These are phyloP conservation scores for Porites lutea DNA, from an alignment of 64 coral and sea anemone genomes.

Conservation along the genomic window DNA sequence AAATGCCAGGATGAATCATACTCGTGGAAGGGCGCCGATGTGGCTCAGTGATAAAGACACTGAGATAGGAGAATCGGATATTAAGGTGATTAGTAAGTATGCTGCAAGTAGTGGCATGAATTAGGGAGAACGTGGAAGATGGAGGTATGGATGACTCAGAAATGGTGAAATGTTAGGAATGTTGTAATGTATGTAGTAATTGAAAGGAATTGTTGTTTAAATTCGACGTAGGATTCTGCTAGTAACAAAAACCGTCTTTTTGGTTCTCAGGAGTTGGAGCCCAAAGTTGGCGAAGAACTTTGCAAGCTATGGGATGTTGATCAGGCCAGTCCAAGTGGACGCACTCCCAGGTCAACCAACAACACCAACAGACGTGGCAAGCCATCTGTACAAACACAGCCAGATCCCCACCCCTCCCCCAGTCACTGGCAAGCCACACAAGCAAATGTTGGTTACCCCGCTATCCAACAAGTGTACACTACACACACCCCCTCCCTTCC, in stretches of 20 bases:
- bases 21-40: neutral
- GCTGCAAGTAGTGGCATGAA: neutral
- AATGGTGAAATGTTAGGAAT: neutral
- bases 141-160: too few relatives aligned
- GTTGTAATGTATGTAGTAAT: neutral
- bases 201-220: neutral
- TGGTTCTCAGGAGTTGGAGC: constrained; percentile 80
- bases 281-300: constrained; percentile 78
- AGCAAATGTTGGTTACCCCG: constrained; percentile 35
- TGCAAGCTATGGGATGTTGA: constrained; percentile 92
- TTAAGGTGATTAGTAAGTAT: neutral
- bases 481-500: constrained; percentile 93
- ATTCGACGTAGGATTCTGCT: too few relatives aligned
- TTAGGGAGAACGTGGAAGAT: neutral
- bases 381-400: constrained; percentile 11
- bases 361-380: constrained; percentile 37
- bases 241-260: neutral
- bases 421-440: constrained; percentile 74
- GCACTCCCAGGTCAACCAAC: neutral
- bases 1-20: too few relatives aligned
- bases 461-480: constrained; percentile 77
- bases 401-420: constrained; percentile 48
- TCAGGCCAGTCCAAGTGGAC: constrained; percentile 12
- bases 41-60: neutral
- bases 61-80: neutral